Conservation (phyloP, 2,888 invertebrate species). For the Euplagia quadripunctaria region DNA sequence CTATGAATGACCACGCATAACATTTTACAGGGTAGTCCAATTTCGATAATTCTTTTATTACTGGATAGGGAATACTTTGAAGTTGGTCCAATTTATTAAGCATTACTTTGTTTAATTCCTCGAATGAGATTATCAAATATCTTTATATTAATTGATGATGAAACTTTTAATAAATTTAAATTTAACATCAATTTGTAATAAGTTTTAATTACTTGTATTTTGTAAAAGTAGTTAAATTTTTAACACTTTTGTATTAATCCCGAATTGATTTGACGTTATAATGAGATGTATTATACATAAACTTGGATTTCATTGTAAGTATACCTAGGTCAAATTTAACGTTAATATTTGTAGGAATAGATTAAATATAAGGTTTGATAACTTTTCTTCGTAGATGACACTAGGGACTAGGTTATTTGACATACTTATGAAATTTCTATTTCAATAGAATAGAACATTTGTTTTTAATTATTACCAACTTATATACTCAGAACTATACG, state of each 20-base stretch:
- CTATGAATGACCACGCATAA: too few species aligned
- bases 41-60: too few species aligned
- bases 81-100: too few species aligned
- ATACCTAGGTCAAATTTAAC: background rate
- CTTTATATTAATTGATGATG: too few species aligned
- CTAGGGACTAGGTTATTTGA: background rate
- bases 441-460: too few species aligned
- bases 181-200: background rate
- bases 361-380: background rate
- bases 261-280: too few species aligned
- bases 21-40: too few species aligned
- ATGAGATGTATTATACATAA: background rate
- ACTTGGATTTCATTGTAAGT: background rate
- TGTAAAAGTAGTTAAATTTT: background rate
- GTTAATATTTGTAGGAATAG: background rate
- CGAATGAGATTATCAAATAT: too few species aligned
- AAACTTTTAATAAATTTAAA: background rate
- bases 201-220: background rate
- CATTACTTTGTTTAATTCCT: too few species aligned
- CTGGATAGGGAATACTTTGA: too few species aligned
- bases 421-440: background rate
- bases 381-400: background rate
- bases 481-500: constrained; percentile 8
- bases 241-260: too few species aligned
- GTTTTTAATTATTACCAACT: background rate